These are phyloP conservation scores for Propithecus deckenii DNA, from an alignment of 2,797 vertebrate species.

Conservation along the genomic window DNA sequence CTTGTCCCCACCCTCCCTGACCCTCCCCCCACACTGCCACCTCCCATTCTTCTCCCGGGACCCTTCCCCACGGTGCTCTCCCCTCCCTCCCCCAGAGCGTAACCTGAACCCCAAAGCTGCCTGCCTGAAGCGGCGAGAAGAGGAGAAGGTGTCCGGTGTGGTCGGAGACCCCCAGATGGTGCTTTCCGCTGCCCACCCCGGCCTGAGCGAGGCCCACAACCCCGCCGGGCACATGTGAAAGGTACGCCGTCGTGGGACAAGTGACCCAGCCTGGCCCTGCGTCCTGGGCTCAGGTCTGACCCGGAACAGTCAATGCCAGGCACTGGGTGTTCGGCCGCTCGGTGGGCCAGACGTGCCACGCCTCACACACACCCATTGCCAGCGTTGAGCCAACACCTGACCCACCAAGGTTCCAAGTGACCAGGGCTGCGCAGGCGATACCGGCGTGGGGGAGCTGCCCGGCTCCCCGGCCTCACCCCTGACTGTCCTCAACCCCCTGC, in stretches of 20 bases:
- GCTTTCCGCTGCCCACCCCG: conserved; percentile 93
- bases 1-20: background rate
- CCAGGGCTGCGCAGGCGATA: background rate
- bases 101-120: conserved; percentile 99
- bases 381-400: background rate
- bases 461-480: no score
- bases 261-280: background rate
- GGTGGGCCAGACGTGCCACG: background rate
- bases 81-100: conserved; percentile 88
- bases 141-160: conserved; percentile 97
- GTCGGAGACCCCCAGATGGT: conserved; percentile 96
- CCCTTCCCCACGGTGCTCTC: conserved; percentile 54
- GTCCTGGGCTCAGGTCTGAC: background rate
- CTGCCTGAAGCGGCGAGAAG: conserved; percentile 98
- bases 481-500: background rate
- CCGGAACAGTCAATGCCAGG: background rate
- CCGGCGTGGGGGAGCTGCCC: background rate
- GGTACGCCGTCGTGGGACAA: background rate
- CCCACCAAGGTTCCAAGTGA: background rate
- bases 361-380: background rate
- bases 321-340: background rate
- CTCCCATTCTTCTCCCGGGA: fast-evolving
- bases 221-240: conserved; percentile 95
- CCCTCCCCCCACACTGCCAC: background rate
- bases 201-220: conserved; percentile 96